phyloP scores from a whole-genome alignment of 2,888 invertebrate genomes.

The Asteroscopus sphinx region DNA sequence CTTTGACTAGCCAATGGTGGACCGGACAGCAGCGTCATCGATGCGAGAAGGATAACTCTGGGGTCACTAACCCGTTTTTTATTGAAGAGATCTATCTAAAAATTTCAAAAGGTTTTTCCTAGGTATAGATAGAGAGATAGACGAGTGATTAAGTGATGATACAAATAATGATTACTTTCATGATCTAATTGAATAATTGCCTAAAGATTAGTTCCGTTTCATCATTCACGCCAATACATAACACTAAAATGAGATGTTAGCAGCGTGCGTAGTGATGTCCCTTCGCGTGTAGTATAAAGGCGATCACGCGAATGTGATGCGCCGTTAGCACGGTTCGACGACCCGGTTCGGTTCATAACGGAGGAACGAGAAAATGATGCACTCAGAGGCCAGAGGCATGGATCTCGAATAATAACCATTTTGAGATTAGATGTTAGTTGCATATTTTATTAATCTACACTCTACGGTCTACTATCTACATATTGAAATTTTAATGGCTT shows the following conservation, averaged over 20 bases:
- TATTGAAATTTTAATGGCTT: too few relatives aligned
- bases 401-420: constrained; percentile 9
- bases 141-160: too few relatives aligned
- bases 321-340: constrained; percentile 63
- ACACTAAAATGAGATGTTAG: constrained; percentile 20
- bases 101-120: too few relatives aligned
- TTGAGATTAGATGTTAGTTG: constrained; percentile 1
- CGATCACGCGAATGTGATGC: constrained; percentile 60
- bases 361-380: constrained; percentile 46
- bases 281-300: constrained; percentile 47
- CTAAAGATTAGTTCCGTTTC: constrained; percentile 8
- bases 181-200: constrained; percentile 6
- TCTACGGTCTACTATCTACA: too few relatives aligned
- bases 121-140: too few relatives aligned
- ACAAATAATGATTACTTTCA: background rate
- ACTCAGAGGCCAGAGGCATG: constrained; percentile 23
- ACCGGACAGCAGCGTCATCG: background rate
- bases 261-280: constrained; percentile 38
- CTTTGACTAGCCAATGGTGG: background rate
- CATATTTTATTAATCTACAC: constrained; percentile 14
- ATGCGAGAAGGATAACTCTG: background rate
- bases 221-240: constrained; percentile 9
- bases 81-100: background rate
- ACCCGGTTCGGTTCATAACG: constrained; percentile 58
- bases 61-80: constrained; percentile 24